Percentiles rank a stretch among this genome's conserved stretches.
phyloP scores from a whole-genome alignment of 2,888 invertebrate species.

The Dysmachus trigonus region DNA sequence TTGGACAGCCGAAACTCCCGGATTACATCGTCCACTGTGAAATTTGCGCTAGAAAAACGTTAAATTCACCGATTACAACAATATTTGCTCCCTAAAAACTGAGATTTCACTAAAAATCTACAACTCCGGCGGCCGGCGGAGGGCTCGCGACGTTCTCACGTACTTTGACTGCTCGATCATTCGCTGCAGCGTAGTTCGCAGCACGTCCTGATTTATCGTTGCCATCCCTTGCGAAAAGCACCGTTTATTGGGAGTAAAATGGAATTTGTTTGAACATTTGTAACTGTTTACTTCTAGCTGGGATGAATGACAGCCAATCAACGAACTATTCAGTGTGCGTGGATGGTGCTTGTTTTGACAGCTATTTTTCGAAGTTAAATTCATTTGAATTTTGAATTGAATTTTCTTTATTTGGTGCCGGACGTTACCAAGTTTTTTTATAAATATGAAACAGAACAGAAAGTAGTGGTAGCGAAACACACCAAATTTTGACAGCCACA shows the following conservation, averaged over 20 bases:
- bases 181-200: conserved; percentile 55
- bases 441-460: too few species aligned
- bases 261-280: background rate
- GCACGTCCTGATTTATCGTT: conserved; percentile 52
- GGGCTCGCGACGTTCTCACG: conserved; percentile 46
- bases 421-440: too few species aligned
- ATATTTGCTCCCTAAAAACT: background rate
- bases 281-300: background rate
- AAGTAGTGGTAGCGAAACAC: too few species aligned
- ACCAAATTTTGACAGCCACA: too few species aligned
- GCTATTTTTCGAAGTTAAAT: background rate
- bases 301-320: background rate
- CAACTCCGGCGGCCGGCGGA: background rate
- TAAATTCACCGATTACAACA: background rate
- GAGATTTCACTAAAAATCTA: background rate
- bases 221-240: background rate
- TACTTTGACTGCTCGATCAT: conserved; percentile 59
- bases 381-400: background rate
- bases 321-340: background rate
- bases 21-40: conserved; percentile 58
- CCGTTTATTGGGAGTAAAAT: background rate
- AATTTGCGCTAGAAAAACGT: conserved; percentile 55
- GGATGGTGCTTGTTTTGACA: background rate
- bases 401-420: too few species aligned
- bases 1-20: conserved; percentile 58